These are phyloP conservation scores for Trematocara stigmaticum DNA, from an alignment of 2,113 vertebrate genomes.

Conservation along the genomic window DNA sequence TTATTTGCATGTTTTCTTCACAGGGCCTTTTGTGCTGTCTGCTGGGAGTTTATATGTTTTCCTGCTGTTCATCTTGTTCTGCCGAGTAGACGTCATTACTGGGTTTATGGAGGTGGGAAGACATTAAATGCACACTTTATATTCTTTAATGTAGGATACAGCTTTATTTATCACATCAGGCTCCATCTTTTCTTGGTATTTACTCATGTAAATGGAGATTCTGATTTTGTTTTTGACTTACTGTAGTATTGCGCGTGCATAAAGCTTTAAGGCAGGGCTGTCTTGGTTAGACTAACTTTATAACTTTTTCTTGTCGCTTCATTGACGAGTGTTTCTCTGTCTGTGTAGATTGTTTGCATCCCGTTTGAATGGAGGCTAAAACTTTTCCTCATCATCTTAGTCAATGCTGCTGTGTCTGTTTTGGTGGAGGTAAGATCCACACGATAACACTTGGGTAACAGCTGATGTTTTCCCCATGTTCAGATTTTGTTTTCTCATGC, in stretches of 20 bases:
- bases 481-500: conserved; percentile 53
- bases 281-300: neutral
- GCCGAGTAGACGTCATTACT: conserved; percentile 77
- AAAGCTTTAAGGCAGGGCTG: neutral
- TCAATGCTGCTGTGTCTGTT: conserved; percentile 80
- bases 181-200: neutral
- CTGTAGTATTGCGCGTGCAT: neutral
- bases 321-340: neutral
- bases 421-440: conserved; percentile 84
- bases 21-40: conserved; percentile 70
- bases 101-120: conserved; percentile 80
- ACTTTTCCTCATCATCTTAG: conserved; percentile 78
- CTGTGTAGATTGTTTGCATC: conserved; percentile 85
- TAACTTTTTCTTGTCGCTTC: neutral
- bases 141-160: neutral
- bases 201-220: neutral
- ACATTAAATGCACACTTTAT: neutral
- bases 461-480: conserved; percentile 20
- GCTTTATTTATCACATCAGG: neutral
- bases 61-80: conserved; percentile 86
- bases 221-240: neutral
- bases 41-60: conserved; percentile 58
- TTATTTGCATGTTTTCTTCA: neutral
- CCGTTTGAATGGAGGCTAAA: conserved; percentile 83
- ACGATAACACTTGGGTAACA: neutral